These are phyloP conservation scores for Chlorodrepanis virens DNA, from an alignment of 2,113 vertebrate genomes.

Conservation along the genomic window DNA sequence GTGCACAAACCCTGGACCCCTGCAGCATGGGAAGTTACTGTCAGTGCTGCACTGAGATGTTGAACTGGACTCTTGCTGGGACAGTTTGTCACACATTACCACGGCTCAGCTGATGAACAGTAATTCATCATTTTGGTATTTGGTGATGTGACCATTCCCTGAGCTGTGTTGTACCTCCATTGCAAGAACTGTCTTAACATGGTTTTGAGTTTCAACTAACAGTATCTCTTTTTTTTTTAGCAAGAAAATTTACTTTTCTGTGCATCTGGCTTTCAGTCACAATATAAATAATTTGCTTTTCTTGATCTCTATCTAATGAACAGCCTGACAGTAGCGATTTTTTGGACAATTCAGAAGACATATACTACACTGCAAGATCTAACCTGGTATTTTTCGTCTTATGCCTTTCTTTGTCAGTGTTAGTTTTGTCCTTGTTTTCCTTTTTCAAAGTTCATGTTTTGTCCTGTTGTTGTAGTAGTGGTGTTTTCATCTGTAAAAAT, in stretches of 20 bases:
- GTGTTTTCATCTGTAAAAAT: not conserved
- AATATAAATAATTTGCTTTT: constrained; percentile 89
- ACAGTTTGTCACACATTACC: not conserved
- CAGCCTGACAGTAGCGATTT: constrained; percentile 94
- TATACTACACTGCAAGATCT: constrained; percentile 99
- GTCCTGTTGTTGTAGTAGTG: not conserved
- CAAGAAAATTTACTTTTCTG: constrained; percentile 61
- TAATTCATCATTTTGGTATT: not conserved
- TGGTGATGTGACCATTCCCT: not conserved
- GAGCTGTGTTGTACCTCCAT: not conserved
- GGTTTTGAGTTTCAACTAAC: constrained; percentile 52
- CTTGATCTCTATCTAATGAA: constrained; percentile 90
- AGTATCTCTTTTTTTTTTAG: not conserved
- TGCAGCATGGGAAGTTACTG: not conserved
- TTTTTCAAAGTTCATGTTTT: constrained; percentile 35
- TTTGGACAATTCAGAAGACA: constrained; percentile 98
- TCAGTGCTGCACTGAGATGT: not conserved
- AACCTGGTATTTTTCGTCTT: constrained; percentile 92
- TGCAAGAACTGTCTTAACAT: not conserved
- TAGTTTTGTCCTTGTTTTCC: constrained; percentile 65
- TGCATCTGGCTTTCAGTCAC: constrained; percentile 63
- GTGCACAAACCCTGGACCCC: not conserved
- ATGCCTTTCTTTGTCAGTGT: constrained; percentile 74
- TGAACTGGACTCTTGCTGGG: not conserved
- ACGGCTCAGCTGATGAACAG: not conserved